A percentile compares a stretch with the other conserved stretches of the same genome.
phyloP scores from a whole-genome alignment of 2,113 vertebrate species.

The Sitta europaea region DNA sequence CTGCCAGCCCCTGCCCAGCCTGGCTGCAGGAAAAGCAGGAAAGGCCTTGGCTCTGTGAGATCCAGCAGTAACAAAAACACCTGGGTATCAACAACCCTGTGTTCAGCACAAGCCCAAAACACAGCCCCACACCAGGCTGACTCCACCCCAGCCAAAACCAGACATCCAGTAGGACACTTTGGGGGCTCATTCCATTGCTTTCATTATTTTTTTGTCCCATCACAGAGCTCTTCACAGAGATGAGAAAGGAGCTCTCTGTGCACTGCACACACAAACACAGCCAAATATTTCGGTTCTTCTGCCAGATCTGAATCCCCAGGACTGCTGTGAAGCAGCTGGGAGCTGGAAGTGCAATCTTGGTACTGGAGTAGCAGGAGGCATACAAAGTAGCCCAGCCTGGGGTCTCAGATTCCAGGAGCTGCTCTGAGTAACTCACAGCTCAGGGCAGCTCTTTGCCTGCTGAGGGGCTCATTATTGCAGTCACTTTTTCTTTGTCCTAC shows the following conservation, averaged over 20 bases:
- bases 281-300: conserved; percentile 3
- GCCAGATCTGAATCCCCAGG: not conserved
- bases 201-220: not conserved
- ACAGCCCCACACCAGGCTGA: not conserved
- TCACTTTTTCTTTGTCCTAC: not conserved
- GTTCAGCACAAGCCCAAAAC: not conserved
- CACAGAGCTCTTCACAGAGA: not conserved
- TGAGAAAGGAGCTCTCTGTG: not conserved
- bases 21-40: not conserved
- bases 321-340: not conserved
- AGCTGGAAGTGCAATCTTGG: not conserved
- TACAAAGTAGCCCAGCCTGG: not conserved
- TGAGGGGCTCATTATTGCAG: not conserved
- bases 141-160: not conserved
- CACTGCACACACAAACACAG: not conserved
- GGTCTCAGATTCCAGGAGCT: not conserved
- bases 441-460: not conserved
- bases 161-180: not conserved
- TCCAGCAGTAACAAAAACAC: not conserved
- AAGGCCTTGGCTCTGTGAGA: not conserved
- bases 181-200: not conserved
- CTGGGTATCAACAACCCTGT: not conserved
- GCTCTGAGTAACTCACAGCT: not conserved
- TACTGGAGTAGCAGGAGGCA: not conserved
- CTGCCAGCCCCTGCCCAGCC: not conserved